A percentile compares a stretch with the other conserved stretches of the same genome.
phyloP scores from a whole-genome alignment of 1,140 invertebrate species.

The Scaptodrosophila lebanonensis region DNA sequence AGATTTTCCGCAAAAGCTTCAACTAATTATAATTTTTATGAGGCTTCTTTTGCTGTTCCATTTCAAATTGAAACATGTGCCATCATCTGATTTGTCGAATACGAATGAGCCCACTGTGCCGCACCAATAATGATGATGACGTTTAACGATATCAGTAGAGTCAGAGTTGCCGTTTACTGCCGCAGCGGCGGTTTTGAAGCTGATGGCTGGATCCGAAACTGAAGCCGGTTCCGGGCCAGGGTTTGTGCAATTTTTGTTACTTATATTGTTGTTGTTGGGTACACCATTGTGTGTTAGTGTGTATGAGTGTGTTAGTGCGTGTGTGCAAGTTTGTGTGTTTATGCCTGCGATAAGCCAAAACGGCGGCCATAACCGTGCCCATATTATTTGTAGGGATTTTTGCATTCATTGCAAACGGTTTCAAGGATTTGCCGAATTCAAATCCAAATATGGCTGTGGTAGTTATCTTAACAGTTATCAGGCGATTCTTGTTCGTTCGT shows the following conservation, averaged over 20 bases:
- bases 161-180: slow-evolving; percentile 31
- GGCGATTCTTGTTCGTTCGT: slow-evolving; percentile 40
- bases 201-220: slow-evolving; percentile 31
- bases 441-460: slow-evolving; percentile 53
- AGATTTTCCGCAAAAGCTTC: too few species aligned
- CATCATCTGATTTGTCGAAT: background rate
- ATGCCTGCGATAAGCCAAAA: slow-evolving; percentile 68
- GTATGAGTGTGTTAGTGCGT: slow-evolving; percentile 24
- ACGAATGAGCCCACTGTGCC: slow-evolving; percentile 19
- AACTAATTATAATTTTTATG: background rate
- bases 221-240: slow-evolving; percentile 64
- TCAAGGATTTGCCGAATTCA: slow-evolving; percentile 51
- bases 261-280: slow-evolving; percentile 59
- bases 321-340: slow-evolving; percentile 39
- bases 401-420: slow-evolving; percentile 70
- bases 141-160: slow-evolving; percentile 32
- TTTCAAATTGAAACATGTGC: background rate
- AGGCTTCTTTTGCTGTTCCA: background rate
- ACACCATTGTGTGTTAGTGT: slow-evolving; percentile 2
- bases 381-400: slow-evolving; percentile 75
- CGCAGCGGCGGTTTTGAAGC: slow-evolving; percentile 41
- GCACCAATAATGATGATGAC: slow-evolving; percentile 30
- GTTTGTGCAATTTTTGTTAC: slow-evolving; percentile 73
- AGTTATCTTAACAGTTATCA: slow-evolving; percentile 74
- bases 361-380: slow-evolving; percentile 65